Base-by-base conservation (phyloP, 2,113 vertebrate genomes). In the Equus przewalskii region DNA sequence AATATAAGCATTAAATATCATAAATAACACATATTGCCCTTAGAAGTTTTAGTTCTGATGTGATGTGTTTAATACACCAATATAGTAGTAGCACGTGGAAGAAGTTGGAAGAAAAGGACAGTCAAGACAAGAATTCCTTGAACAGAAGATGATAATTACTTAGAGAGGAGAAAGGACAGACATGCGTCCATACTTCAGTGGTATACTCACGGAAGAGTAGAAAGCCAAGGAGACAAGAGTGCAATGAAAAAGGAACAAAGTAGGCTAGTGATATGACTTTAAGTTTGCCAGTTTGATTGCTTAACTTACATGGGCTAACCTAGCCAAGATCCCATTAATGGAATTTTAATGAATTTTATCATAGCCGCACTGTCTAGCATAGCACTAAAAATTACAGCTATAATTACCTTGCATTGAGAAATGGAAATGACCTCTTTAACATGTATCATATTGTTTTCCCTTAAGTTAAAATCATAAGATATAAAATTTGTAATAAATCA, bases 311-410 rank as follows among this genome's bases (percentile, higher is more conserved):
- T 62, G 19, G 46, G 4, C 12, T 69, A 80, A 94, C 7, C 62
- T 18, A 79, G 26, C 19, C 49, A 90, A 90, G 28, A 91, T 12
- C 83, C 12, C 49, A 83, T 67, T 65, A 89, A 85, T 75, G 7
- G 24, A 88, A 88, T 83, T 91, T 88, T 92, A 89, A 75, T 81
- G 67, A 85, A 44, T 76, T 93, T 95, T n/a, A 89, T 78, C 83
- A 58, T 82, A 30, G 41, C 56, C 26, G 26, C 9, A 58, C 16
- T 96, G 22, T 64, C 36, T 51, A 41, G 6, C 26, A 75, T 12
- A 62, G 24, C 22, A 58, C 28, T 54, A 88, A 90, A 96, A 94
- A 51, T 58, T 82, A 88, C 7, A 94, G 72, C 22, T 91, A 64
- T 69, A 73, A 67, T 88, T 80, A 93, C 4, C 44, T 79, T 91